Conservation (phyloP, 2,797 vertebrate species). For the Arnoldichthys spilopterus region DNA sequence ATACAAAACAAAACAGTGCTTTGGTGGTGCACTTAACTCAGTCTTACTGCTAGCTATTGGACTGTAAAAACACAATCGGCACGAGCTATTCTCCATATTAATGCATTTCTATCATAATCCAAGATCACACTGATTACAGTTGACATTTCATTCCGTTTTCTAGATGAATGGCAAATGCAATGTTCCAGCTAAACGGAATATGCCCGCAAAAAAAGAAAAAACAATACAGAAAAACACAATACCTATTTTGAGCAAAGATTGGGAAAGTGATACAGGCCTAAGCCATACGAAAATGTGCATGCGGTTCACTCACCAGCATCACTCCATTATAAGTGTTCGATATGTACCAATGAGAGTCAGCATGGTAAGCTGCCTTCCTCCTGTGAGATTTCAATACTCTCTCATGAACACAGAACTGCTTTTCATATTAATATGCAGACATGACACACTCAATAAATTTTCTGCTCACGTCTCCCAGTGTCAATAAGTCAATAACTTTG, state of each 20-base stretch:
- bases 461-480: slow-evolving; percentile 53
- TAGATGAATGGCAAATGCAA: slow-evolving; percentile 52
- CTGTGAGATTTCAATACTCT: slow-evolving; percentile 21
- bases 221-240: slow-evolving; percentile 23
- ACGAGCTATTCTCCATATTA: slow-evolving; percentile 58
- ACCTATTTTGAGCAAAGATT: slow-evolving; percentile 22
- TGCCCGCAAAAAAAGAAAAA: slow-evolving; percentile 36
- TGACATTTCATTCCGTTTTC: slow-evolving; percentile 67
- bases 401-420: slow-evolving; percentile 49
- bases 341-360: neutral
- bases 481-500: slow-evolving; percentile 60
- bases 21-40: slow-evolving; percentile 49
- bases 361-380: neutral
- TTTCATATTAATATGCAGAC: slow-evolving; percentile 50
- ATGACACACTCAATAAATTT: slow-evolving; percentile 56
- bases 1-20: slow-evolving; percentile 40
- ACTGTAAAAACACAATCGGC: slow-evolving; percentile 52
- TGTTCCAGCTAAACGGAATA: slow-evolving; percentile 47
- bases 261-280: slow-evolving; percentile 37
- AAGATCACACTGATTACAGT: slow-evolving; percentile 68
- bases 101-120: slow-evolving; percentile 59
- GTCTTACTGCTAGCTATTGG: slow-evolving; percentile 33
- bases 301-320: slow-evolving; percentile 1
- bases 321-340: neutral
- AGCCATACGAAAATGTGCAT: neutral